Evolutionary conservation across 2,113 vertebrate species (phyloP).

Genomic region (Phyllostomus discolor): DNA sequence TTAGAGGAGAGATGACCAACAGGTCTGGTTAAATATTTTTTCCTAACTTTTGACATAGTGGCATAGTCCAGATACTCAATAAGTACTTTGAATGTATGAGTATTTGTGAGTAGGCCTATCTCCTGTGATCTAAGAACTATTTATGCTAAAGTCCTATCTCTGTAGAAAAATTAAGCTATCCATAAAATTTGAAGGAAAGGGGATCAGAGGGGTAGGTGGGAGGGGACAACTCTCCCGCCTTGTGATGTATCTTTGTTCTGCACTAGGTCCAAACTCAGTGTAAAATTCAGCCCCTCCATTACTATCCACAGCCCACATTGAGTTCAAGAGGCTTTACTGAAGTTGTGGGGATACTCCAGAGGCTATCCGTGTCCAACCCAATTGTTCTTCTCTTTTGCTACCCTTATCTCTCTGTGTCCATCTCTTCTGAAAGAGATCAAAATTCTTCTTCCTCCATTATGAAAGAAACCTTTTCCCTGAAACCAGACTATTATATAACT

Average conservation of each 20-base stretch:
- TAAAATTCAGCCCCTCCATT: neutral
- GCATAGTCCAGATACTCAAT: neutral
- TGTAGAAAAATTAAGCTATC: neutral
- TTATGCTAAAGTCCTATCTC: neutral
- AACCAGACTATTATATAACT: neutral
- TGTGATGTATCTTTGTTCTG: neutral
- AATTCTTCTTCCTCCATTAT: neutral
- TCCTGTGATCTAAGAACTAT: neutral
- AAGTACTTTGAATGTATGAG: neutral
- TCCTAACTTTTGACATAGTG: neutral
- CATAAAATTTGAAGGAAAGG: neutral
- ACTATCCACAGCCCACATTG: neutral
- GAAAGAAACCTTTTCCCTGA: neutral
- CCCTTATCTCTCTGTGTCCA: neutral
- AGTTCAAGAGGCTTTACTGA: neutral
- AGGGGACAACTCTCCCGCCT: neutral
- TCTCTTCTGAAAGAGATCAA: neutral
- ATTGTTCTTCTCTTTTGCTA: neutral
- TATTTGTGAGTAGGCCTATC: neutral
- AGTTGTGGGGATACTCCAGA: neutral
- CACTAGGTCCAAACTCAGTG: neutral
- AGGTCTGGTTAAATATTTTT: neutral
- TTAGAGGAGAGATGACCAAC: neutral
- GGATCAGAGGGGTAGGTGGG: fast-evolving
- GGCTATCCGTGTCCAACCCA: neutral